Conservation (phyloP, 2,113 vertebrate genomes). For the Plotosus lineatus region DNA sequence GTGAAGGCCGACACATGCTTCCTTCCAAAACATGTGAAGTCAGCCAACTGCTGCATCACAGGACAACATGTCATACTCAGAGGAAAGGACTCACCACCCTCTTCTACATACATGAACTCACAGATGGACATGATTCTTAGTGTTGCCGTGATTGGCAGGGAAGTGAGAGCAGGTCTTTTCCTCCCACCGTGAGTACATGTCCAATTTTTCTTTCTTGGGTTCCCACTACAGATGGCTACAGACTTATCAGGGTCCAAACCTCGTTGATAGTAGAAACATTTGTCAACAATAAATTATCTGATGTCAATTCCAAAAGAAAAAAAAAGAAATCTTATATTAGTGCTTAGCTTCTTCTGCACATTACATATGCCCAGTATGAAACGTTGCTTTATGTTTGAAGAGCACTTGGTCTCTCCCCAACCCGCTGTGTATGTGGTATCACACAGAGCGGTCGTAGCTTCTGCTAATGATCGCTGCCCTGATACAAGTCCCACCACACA, state of each 20-base stretch:
- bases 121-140: not conserved
- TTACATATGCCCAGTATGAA: conserved; percentile 9
- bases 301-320: not conserved
- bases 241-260: not conserved
- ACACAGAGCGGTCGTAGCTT: conserved; percentile 35
- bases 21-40: not conserved
- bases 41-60: not conserved
- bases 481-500: conserved; percentile 42
- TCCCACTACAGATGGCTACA: no score
- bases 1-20: not conserved
- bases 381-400: not conserved
- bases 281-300: not conserved
- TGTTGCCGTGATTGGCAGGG: not conserved
- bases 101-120: not conserved
- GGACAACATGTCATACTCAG: not conserved
- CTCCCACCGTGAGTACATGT: not conserved
- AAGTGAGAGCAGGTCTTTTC: not conserved
- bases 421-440: conserved; percentile 24
- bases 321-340: not conserved
- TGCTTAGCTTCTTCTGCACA: not conserved
- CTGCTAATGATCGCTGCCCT: conserved; percentile 41
- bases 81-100: not conserved
- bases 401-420: conserved; percentile 1
- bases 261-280: not conserved
- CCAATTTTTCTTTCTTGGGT: not conserved